phyloP scores from a whole-genome alignment of 1,140 invertebrate genomes.

The Bathynomus jamesi region DNA sequence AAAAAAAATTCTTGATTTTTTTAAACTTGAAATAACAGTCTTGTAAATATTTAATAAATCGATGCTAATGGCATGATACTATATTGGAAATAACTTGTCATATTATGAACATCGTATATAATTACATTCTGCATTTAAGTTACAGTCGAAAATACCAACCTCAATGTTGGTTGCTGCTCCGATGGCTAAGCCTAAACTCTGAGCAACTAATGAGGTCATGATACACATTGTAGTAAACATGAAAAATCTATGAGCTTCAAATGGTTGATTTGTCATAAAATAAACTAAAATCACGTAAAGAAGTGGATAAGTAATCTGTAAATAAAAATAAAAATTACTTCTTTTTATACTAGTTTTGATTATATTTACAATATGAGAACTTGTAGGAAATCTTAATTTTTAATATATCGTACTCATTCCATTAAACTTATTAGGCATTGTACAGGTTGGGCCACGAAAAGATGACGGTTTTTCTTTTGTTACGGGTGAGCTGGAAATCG shows the following conservation, averaged over 20 bases:
- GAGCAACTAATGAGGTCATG: not conserved
- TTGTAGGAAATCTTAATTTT: no score
- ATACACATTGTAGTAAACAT: not conserved
- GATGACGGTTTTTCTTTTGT: no score
- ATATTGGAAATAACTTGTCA: no score
- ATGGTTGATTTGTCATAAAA: not conserved
- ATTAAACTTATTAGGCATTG: no score
- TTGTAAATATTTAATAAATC: not conserved
- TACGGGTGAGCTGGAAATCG: no score
- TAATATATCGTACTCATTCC: no score
- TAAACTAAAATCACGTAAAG: not conserved
- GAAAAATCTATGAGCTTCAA: not conserved
- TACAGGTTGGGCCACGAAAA: no score
- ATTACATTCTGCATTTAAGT: not conserved
- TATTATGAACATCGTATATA: not conserved
- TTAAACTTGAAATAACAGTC: not conserved
- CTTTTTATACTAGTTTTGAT: no score
- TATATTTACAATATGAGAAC: no score
- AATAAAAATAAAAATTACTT: constrained; percentile 40
- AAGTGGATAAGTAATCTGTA: constrained; percentile 20
- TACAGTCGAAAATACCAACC: constrained; percentile 11
- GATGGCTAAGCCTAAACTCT: not conserved
- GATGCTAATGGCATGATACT: no score
- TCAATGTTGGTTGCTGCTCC: not conserved
- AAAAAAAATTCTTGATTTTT: not conserved